Evolutionary conservation across 2,113 vertebrate species (phyloP).

Genomic region (Paracanthobrama guichenoti): DNA sequence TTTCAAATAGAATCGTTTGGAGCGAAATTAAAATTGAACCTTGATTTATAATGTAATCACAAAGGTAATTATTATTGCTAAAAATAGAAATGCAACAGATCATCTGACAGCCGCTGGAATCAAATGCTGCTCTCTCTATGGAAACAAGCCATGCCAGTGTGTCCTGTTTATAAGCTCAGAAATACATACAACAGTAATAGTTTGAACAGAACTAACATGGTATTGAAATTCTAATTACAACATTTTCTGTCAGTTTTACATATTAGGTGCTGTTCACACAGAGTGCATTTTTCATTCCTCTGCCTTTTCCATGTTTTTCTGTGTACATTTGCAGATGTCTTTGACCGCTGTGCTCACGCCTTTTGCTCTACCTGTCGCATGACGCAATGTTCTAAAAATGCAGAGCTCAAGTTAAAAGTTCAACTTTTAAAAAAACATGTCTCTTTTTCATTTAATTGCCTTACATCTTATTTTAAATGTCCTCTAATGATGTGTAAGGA

Average conservation of each 20-base stretch:
- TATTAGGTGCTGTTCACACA: background rate
- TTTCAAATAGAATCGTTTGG: slow-evolving; percentile 53
- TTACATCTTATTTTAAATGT: background rate
- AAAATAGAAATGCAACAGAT: slow-evolving; percentile 68
- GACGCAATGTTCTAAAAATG: background rate
- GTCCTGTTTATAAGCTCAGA: slow-evolving; percentile 22
- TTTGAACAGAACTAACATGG: slow-evolving; percentile 19
- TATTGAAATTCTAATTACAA: background rate
- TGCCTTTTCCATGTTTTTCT: background rate
- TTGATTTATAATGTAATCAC: slow-evolving; percentile 68
- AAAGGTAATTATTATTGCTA: slow-evolving; percentile 69
- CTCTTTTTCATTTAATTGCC: background rate
- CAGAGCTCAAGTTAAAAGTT: background rate
- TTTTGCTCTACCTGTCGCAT: background rate
- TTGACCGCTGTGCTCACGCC: background rate
- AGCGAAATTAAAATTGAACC: slow-evolving; percentile 66
- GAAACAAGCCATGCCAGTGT: slow-evolving; percentile 11
- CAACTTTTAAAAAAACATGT: background rate
- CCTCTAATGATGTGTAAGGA: background rate
- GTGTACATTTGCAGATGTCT: background rate
- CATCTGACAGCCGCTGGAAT: slow-evolving; percentile 67
- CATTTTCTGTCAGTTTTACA: background rate
- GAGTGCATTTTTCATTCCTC: background rate
- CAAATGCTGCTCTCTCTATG: slow-evolving; percentile 49
- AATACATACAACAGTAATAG: slow-evolving; percentile 10